Evolutionary conservation across 2,797 vertebrate species (phyloP).

Genomic region (Macroramphosus scolopax): DNA sequence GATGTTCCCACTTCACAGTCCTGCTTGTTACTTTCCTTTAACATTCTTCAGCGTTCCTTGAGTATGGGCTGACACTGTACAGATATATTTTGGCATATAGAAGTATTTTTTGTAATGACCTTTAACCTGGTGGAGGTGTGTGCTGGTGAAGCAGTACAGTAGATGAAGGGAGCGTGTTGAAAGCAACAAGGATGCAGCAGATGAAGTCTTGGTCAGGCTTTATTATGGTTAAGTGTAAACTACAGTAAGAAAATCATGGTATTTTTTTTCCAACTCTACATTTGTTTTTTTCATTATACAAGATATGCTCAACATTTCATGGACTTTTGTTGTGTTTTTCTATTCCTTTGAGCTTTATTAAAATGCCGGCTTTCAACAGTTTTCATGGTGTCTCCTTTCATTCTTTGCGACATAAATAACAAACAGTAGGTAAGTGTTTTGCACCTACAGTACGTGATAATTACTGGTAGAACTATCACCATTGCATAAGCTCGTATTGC

Average conservation of each 20-base stretch:
- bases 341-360: constrained; percentile 75
- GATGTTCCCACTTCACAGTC: constrained; percentile 23
- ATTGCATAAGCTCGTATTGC: no score
- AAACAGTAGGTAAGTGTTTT: no score
- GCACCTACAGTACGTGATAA: no score
- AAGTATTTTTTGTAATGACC: constrained; percentile 80
- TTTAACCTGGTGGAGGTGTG: constrained; percentile 64
- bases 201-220: constrained; percentile 28
- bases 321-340: constrained; percentile 58
- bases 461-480: no score
- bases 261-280: constrained; percentile 40
- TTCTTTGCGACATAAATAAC: no score
- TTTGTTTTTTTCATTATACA: constrained; percentile 57
- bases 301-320: constrained; percentile 67
- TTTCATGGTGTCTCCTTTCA: constrained; percentile 32
- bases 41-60: constrained; percentile 38
- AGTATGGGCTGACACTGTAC: constrained; percentile 77
- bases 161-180: constrained; percentile 48
- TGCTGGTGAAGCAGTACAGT: constrained; percentile 47
- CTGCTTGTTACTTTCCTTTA: constrained; percentile 39
- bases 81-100: constrained; percentile 84
- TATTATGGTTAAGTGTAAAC: constrained; percentile 40
- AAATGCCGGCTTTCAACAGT: constrained; percentile 76
- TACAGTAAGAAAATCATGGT: constrained; percentile 39
- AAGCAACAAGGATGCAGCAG: constrained; percentile 26